Evolutionary conservation across 2,113 vertebrate genomes (phyloP).

Genomic region (human): DNA sequence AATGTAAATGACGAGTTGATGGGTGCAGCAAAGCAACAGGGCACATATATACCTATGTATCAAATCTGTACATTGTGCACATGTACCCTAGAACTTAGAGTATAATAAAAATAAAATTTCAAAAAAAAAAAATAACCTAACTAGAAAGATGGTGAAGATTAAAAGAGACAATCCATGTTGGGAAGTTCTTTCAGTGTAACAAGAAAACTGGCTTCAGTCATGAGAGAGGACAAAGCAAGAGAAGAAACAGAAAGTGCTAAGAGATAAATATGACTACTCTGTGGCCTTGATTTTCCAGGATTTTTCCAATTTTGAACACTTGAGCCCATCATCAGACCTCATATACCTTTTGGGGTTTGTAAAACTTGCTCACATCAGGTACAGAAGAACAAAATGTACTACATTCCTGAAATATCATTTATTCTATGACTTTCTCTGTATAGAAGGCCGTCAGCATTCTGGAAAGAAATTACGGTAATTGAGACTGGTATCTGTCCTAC

Average conservation of each 20-base stretch:
- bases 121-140: background rate
- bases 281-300: background rate
- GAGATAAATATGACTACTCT: background rate
- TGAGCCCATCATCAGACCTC: background rate
- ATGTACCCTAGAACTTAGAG: no score
- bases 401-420: slow-evolving; percentile 2
- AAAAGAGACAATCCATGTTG: background rate
- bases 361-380: slow-evolving; percentile 30
- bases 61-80: no score
- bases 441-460: slow-evolving; percentile 22
- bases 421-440: slow-evolving; percentile 33
- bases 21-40: no score
- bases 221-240: background rate
- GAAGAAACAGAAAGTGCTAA: background rate
- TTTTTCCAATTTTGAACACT: slow-evolving; percentile 9
- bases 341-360: background rate
- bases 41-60: no score
- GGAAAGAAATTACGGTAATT: slow-evolving; percentile 46
- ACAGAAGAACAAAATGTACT: slow-evolving; percentile 27
- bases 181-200: background rate
- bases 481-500: slow-evolving; percentile 31
- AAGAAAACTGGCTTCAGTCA: background rate
- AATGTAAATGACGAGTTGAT: no score
- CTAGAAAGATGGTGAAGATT: background rate
- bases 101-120: no score